Percentiles rank a stretch among this genome's conserved stretches.
Evolutionary conservation across 53 echinoderm and acorn worm genomes (phyloP).

Genomic region (Henricia sp.): DNA sequence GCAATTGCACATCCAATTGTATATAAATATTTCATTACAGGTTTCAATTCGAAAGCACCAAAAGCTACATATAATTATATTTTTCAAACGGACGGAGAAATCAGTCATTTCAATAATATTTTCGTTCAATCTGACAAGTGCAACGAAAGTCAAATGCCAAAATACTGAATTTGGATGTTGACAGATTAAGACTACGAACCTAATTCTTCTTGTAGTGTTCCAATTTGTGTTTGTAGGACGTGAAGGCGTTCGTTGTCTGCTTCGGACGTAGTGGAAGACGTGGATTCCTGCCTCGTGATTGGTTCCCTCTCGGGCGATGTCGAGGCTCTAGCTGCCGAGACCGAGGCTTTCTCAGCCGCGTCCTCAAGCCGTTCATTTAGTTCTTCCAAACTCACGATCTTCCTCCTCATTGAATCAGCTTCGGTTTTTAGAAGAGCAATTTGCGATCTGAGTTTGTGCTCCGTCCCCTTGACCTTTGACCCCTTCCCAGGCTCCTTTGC

Average conservation of each 20-base stretch:
- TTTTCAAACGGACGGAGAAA: too few species aligned
- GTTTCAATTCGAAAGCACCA: too few species aligned
- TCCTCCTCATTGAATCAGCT: constrained; percentile 86
- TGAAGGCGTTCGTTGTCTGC: constrained; percentile 75
- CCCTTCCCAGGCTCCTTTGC: constrained; percentile 40
- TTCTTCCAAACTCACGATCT: constrained; percentile 81
- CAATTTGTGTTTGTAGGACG: constrained; percentile 91
- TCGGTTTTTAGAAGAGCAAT: constrained; percentile 86
- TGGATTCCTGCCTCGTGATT: constrained; percentile 41
- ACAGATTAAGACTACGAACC: too few species aligned
- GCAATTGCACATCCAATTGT: too few species aligned
- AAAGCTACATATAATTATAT: too few species aligned
- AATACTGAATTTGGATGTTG: too few species aligned
- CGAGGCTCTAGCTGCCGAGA: constrained; percentile 11
- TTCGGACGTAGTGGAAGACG: constrained; percentile 60
- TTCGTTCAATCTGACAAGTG: too few species aligned
- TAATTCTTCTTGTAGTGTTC: constrained; percentile 93
- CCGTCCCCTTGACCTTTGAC: constrained; percentile 76
- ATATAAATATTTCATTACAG: too few species aligned
- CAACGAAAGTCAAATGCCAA: too few species aligned
- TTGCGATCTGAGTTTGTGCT: constrained; percentile 86
- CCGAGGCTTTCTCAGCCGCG: constrained; percentile 4
- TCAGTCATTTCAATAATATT: too few species aligned
- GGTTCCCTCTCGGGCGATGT: constrained; percentile 22
- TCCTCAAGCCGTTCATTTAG: constrained; percentile 89